Conservation (phyloP, 2,113 vertebrate genomes). For the Zosterops japonicus region DNA sequence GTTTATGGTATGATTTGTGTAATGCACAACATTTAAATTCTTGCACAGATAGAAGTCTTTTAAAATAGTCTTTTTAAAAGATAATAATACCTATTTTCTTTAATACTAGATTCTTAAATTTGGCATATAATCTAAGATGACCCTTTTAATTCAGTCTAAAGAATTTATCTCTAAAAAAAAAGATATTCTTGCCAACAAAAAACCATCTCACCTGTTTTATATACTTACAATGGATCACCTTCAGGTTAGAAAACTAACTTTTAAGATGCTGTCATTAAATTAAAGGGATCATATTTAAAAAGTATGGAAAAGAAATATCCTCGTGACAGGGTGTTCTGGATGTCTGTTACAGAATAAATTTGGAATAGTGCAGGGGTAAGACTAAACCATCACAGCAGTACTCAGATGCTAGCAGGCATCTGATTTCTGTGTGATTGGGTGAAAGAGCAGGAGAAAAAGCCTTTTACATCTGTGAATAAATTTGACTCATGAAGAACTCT, state of each 20-base stretch:
- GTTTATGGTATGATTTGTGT: background rate
- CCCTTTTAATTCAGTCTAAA: background rate
- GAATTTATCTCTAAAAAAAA: background rate
- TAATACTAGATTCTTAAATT: background rate
- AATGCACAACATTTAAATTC: background rate
- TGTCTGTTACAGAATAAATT: background rate
- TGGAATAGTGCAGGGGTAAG: background rate
- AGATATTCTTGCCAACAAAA: background rate
- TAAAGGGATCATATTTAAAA: background rate
- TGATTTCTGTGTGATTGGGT: background rate
- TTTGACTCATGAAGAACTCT: background rate
- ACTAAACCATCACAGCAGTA: background rate
- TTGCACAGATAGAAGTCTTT: background rate
- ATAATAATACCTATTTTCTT: background rate
- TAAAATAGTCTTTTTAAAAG: background rate
- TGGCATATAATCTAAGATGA: background rate
- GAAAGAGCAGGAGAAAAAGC: background rate
- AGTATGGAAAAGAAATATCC: background rate
- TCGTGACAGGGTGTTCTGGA: background rate
- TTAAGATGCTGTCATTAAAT: background rate
- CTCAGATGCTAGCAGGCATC: background rate
- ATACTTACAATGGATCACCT: background rate
- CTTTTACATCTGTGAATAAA: background rate
- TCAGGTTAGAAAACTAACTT: background rate
- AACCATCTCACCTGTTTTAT: background rate